Evolutionary conservation across 2,113 vertebrate species (phyloP), one percentile per base, ranked within the genome.

Genomic region (Bothrops jararaca): DNA sequence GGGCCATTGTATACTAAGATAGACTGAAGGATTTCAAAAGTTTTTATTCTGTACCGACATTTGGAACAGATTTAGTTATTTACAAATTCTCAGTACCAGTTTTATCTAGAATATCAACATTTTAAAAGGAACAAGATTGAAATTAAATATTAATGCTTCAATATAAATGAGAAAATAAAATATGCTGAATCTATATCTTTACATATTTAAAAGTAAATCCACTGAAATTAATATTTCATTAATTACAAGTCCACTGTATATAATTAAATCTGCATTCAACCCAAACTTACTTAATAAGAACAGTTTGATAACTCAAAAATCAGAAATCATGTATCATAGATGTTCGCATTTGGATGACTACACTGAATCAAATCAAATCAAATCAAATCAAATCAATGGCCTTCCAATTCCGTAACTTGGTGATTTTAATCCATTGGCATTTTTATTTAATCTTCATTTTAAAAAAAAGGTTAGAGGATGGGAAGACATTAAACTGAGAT

Each of bases 11-110:
- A 89, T 91, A 93, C 92, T 53, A 93, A 94, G 64, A 58, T 34
- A 89, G 54, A 93, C 96, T 50, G 5, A 96, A 95, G 89, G 93
- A 34, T 50, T 90, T 42, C 93, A 60, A 93, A 54, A 88, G 56
- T 26, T 26, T 69, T 85, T 60, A 23, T 64, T 95, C 93, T 58
- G 48, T 4, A 26, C 52, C 29, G 20, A 20, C 26, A 42, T 95
- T 94, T 29, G 64, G 92, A 3, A 0, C 60, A 89, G 56, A 18
- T 85, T 64, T 10, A 26, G 89, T 93, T 74, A 20, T 74, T 92
- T 87, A 56, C 58, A 74, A 3, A 13, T 22, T 53, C 93, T 90
- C 23, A 69, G 24, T 86, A 89, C 91, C 39, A 7, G 90, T 0
- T 64, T 39, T 34, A 58, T 45, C 89, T 91, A 20, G 1, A 94